A percentile compares a stretch with the other conserved stretches of the same genome.
phyloP scores from a whole-genome alignment of 2,797 vertebrate species.

The Gymnothorax javanicus region DNA sequence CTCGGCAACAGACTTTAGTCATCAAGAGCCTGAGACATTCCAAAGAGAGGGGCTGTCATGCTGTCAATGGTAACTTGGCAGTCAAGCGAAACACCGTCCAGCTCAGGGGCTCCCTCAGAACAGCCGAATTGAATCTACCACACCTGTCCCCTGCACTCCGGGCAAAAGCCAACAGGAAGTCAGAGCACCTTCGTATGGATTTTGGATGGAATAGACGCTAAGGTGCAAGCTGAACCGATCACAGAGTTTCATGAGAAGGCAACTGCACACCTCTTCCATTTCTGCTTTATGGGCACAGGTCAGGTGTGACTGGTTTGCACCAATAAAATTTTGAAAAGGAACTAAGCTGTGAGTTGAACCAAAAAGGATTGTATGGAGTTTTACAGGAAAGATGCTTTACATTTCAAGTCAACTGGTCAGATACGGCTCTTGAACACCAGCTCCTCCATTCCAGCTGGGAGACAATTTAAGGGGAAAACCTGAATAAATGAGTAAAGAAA shows the following conservation, averaged over 20 bases:
- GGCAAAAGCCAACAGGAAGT: slow-evolving; percentile 68
- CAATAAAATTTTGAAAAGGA: background rate
- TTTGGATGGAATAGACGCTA: slow-evolving; percentile 55
- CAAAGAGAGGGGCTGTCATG: slow-evolving; percentile 66
- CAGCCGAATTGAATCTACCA: slow-evolving; percentile 74
- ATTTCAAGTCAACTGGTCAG: too few relatives aligned
- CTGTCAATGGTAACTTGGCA: slow-evolving; percentile 48
- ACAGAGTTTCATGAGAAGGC: background rate
- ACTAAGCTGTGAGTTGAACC: background rate
- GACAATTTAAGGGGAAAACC: too few relatives aligned
- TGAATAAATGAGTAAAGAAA: too few relatives aligned
- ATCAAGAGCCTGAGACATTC: slow-evolving; percentile 71
- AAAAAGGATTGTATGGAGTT: background rate
- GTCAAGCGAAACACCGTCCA: slow-evolving; percentile 74
- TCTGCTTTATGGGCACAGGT: background rate
- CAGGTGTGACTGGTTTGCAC: too few relatives aligned
- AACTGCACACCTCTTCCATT: background rate
- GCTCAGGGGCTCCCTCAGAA: slow-evolving; percentile 63
- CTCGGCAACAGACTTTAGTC: slow-evolving; percentile 69
- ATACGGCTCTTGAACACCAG: too few relatives aligned
- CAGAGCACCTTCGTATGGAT: slow-evolving; percentile 72
- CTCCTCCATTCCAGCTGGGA: too few relatives aligned
- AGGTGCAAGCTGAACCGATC: background rate
- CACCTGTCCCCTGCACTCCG: slow-evolving; percentile 70
- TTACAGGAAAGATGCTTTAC: background rate